Evolutionary conservation across 1,140 invertebrate genomes (phyloP).

Genomic region (Parapsyche elsis): DNA sequence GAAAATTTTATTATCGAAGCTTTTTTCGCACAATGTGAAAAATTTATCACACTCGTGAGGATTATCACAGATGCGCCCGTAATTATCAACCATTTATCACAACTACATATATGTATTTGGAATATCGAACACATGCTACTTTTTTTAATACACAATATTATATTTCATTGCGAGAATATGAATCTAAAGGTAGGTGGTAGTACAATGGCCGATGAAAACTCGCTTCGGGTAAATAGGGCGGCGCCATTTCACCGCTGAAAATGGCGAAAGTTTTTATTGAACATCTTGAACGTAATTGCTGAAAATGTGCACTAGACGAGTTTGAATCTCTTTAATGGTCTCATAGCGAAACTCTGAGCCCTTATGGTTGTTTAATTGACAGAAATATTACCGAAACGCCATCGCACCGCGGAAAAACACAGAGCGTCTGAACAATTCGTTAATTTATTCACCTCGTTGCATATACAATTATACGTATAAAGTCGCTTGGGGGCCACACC

Average conservation of each 20-base stretch:
- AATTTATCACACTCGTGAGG: conserved; percentile 12
- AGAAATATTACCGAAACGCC: neutral
- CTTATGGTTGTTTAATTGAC: neutral
- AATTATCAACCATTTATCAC: no score
- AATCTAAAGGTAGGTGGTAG: no score
- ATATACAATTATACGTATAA: neutral
- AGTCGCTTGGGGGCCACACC: neutral
- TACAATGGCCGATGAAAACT: neutral
- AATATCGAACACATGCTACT: no score
- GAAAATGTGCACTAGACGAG: conserved; percentile 32
- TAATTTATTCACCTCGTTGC: neutral
- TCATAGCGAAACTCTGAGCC: neutral
- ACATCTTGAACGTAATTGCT: conserved; percentile 20
- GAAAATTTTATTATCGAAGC: conserved; percentile 23
- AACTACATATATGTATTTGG: no score
- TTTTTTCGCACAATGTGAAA: neutral
- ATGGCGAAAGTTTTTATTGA: conserved; percentile 36
- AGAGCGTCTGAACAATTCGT: neutral
- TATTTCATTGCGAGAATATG: no score
- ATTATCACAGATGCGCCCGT: no score
- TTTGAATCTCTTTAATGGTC: conserved; percentile 35
- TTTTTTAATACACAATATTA: no score
- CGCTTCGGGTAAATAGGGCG: neutral
- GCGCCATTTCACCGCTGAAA: neutral
- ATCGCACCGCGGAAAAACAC: neutral